Base-by-base conservation (phyloP, 2,888 invertebrate species). In the Agapetus fuscipes region DNA sequence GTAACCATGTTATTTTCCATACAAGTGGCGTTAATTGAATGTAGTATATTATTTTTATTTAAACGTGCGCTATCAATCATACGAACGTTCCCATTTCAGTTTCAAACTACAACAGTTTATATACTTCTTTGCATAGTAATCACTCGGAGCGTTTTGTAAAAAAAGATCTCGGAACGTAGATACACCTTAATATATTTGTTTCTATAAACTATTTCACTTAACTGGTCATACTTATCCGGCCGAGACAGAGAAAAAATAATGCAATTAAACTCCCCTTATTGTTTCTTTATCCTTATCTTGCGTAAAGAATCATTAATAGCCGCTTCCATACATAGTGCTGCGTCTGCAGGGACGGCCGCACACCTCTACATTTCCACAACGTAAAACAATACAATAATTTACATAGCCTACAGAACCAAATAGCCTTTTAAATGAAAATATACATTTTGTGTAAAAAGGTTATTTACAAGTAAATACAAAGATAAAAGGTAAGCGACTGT, bases 151-250 rank as follows among this genome's bases (percentile, higher is more conserved):
- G 34, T 14, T 9, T 9, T 26, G 10, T 25, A 25, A 26, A 34
- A n/a, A 15, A 20, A 34, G 34, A 34, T 34, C 26, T 26, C 26
- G 24, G 14, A 33, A n/a, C 24, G 20, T 13, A 26, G 34, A 34
- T 34, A 34, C 34, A 34, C 26, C 26, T 34, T 16, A 34, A 34
- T 34, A 34, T 34, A 34, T 34, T 34, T 34, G 34, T 34, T 34
- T 34, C 34, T 34, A 25, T 34, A 34, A 34, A 34, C 34, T 34
- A 34, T 34, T 34, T 34, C 34, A 34, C 34, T 34, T 34, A 34
- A 34, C 20, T 34, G 20, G 17, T 14, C 27, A 25, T 34, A 34
- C 34, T 34, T 34, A 34, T 34, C 34, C 34, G 34, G 16, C 16
- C 20, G 20, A 15, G 26, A n/a, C 12, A 26, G 26, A 25, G 15